phyloP scores from a whole-genome alignment of 1,140 invertebrate genomes.

The Panagrolaimus sp. region DNA sequence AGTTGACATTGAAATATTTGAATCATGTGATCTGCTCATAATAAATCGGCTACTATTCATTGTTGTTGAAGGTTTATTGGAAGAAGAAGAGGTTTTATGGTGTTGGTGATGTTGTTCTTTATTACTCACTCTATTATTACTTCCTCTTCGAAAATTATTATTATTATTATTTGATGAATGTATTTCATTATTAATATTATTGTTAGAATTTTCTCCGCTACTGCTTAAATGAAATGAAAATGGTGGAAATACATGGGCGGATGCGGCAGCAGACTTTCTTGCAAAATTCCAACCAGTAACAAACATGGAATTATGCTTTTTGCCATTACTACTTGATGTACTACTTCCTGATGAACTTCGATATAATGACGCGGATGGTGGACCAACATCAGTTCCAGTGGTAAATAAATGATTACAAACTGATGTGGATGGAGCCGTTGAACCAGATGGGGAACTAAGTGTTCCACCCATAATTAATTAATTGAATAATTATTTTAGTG shows the following conservation, averaged over 20 bases:
- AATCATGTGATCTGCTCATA: slow-evolving; percentile 8
- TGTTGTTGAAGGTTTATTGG: neutral
- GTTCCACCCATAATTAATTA: neutral
- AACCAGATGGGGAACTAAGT: slow-evolving; percentile 8
- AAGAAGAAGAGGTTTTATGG: neutral
- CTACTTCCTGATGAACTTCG: slow-evolving; percentile 1
- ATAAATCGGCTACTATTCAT: slow-evolving; percentile 14
- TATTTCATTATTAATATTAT: neutral
- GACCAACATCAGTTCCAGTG: slow-evolving; percentile 51
- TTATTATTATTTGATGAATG: slow-evolving; percentile 3
- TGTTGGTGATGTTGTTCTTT: too few species aligned
- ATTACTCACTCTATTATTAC: neutral
- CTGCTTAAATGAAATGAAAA: slow-evolving; percentile 6
- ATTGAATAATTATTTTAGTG: neutral
- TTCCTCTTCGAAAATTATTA: slow-evolving; percentile 6
- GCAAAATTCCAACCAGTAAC: slow-evolving; percentile 18
- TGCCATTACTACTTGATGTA: slow-evolving; percentile 12
- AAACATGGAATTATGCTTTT: slow-evolving; percentile 16
- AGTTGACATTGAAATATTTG: slow-evolving; percentile 1
- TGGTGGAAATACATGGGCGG: slow-evolving; percentile 6
- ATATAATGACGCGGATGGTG: slow-evolving; percentile 23
- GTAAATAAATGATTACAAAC: slow-evolving; percentile 15
- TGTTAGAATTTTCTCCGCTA: neutral
- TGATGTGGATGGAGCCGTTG: slow-evolving; percentile 1
- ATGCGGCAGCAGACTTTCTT: slow-evolving; percentile 10